These are phyloP conservation scores for Galerucella nymphaeae DNA, from an alignment of 2,888 invertebrate species.

Conservation along the genomic window DNA sequence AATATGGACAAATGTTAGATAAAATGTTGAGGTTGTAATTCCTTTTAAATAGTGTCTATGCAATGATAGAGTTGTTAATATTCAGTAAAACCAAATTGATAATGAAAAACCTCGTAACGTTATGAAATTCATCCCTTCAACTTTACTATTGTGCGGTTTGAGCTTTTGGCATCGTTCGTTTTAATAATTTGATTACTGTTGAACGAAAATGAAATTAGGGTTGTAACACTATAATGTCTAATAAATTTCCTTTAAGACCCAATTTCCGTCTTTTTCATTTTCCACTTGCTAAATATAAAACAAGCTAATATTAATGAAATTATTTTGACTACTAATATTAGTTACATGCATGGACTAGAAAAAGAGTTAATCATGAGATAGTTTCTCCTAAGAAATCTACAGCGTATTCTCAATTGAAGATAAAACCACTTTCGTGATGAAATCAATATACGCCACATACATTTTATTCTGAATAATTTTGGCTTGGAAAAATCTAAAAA, in stretches of 20 bases:
- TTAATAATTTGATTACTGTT: neutral
- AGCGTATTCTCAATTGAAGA: too few species aligned
- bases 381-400: too few species aligned
- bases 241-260: neutral
- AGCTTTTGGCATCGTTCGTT: neutral
- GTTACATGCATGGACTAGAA: neutral
- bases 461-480: too few species aligned
- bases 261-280: neutral
- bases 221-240: neutral
- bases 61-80: neutral
- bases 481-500: too few species aligned
- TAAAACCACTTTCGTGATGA: too few species aligned
- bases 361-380: neutral
- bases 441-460: too few species aligned
- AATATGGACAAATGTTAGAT: too few species aligned
- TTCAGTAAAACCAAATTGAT: neutral
- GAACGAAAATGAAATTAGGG: conserved; percentile 3
- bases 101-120: neutral
- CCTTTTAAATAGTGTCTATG: neutral
- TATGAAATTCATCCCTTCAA: neutral
- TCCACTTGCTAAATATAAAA: neutral
- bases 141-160: neutral
- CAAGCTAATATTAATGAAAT: neutral
- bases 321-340: neutral
- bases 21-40: neutral